Evolutionary conservation across 2,888 invertebrate species (phyloP).

Genomic region (Hypomecis atomaria): DNA sequence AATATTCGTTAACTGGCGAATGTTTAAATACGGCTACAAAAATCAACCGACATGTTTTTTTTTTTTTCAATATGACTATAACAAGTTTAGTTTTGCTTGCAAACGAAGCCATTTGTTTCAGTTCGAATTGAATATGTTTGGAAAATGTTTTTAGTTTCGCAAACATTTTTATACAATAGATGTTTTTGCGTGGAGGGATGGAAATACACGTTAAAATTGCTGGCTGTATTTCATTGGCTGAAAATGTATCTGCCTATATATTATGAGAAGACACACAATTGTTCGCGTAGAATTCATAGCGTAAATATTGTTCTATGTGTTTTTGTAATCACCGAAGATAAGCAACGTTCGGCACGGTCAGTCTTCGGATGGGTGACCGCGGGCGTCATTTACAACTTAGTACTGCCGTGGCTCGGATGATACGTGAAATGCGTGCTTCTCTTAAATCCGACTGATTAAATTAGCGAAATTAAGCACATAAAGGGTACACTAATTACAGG

Average conservation of each 20-base stretch:
- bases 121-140: background rate
- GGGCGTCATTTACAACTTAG: too few relatives aligned
- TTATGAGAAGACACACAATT: too few relatives aligned
- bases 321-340: too few relatives aligned
- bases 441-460: background rate
- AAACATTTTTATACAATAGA: background rate
- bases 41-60: background rate
- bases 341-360: too few relatives aligned
- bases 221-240: background rate
- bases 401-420: too few relatives aligned
- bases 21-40: too few relatives aligned
- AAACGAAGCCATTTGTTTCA: constrained; percentile 1
- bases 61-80: background rate
- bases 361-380: too few relatives aligned
- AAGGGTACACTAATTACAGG: constrained; percentile 31
- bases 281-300: too few relatives aligned
- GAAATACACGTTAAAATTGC: background rate
- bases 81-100: background rate
- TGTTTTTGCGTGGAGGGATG: background rate
- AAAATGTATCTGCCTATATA: background rate
- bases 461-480: constrained; percentile 21
- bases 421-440: background rate
- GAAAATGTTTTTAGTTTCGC: background rate
- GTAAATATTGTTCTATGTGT: too few relatives aligned
- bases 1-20: too few relatives aligned